Conservation (phyloP, 2,113 vertebrate genomes). For the Eublepharis macularius region DNA sequence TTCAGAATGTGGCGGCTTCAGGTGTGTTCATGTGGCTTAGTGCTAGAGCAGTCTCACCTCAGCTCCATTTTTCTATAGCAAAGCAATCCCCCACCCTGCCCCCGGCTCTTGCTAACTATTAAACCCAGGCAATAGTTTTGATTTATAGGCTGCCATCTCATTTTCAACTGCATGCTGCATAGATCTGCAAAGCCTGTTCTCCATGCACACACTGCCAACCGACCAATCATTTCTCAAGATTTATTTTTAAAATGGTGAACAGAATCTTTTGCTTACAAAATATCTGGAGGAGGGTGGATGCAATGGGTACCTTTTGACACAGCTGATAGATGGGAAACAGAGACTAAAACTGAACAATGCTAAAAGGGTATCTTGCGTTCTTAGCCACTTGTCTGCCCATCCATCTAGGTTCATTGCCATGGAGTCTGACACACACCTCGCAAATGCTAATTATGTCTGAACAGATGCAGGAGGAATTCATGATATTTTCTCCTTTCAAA, state of each 20-base stretch:
- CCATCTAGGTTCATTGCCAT: background rate
- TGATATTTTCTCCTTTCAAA: background rate
- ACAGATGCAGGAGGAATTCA: background rate
- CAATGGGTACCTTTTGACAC: background rate
- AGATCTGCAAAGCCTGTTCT: background rate
- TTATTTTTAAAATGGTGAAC: background rate
- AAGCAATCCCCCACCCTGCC: slow-evolving; percentile 1
- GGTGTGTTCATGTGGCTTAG: too few species aligned
- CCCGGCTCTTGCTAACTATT: background rate
- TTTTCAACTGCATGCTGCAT: background rate
- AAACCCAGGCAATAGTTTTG: background rate
- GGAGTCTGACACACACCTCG: background rate
- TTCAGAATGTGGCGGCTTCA: too few species aligned
- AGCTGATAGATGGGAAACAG: background rate
- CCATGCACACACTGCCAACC: rapidly evolving
- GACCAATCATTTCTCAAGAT: rapidly evolving
- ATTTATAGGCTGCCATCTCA: background rate
- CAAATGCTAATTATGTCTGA: background rate
- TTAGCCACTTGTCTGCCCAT: background rate
- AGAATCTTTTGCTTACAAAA: background rate
- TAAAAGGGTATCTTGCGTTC: background rate
- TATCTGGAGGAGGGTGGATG: background rate
- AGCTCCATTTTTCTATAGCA: background rate
- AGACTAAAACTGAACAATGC: slow-evolving; percentile 8
- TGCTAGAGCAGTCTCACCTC: background rate